Evolutionary conservation across 1,140 invertebrate species (phyloP).

Genomic region (Papilio helenus): DNA sequence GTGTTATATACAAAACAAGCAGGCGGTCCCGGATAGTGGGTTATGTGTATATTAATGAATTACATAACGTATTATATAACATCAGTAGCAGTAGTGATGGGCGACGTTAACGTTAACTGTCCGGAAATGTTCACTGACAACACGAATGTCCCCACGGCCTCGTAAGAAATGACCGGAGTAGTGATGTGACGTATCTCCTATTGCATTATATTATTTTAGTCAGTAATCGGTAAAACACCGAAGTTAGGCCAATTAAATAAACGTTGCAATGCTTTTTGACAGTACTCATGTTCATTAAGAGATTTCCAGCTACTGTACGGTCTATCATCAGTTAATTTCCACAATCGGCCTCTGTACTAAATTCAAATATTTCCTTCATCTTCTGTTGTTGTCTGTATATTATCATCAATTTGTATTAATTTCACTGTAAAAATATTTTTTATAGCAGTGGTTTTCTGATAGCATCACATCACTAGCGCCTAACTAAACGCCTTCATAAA

Average conservation of each 20-base stretch:
- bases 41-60: not conserved
- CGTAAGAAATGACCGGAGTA: not conserved
- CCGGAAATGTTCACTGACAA: constrained; percentile 8
- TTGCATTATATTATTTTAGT: not conserved
- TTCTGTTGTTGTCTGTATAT: not conserved
- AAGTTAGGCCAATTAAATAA: not conserved
- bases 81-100: not conserved
- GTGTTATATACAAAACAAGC: not conserved
- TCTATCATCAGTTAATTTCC: too few species aligned
- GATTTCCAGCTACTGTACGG: too few species aligned
- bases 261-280: too few species aligned
- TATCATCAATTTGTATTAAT: not conserved
- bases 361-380: not conserved
- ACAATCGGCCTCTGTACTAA: not conserved
- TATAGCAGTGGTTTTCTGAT: not conserved
- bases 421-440: too few species aligned
- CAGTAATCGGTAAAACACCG: not conserved
- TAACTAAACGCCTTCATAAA: constrained; percentile 12
- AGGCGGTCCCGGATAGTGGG: not conserved
- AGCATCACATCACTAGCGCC: not conserved
- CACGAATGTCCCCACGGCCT: constrained; percentile 1
- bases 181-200: not conserved
- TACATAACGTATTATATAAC: not conserved
- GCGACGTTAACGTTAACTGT: constrained; percentile 3
- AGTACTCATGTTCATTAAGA: too few species aligned